Percentiles rank a stretch among this genome's conserved stretches.
These are phyloP conservation scores for Sakesphorus luctuosus DNA, from an alignment of 2,113 vertebrate genomes.

Conservation along the genomic window DNA sequence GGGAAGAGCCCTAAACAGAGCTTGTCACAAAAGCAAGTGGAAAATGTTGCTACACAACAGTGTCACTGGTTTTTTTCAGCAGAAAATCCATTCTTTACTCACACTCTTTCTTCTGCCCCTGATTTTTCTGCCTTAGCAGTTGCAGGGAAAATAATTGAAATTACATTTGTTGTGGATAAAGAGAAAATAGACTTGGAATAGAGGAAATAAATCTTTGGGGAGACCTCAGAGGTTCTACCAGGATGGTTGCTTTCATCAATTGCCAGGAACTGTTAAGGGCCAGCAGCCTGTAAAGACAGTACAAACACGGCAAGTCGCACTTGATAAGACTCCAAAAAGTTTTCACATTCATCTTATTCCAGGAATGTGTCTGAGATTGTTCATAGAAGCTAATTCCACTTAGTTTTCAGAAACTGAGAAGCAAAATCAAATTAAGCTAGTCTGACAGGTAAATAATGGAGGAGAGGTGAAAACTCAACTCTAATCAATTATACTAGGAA, in stretches of 20 bases:
- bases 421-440: background rate
- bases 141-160: background rate
- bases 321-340: background rate
- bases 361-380: background rate
- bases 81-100: background rate
- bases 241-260: background rate
- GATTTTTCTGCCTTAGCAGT: background rate
- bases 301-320: background rate
- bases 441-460: background rate
- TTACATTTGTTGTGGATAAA: background rate
- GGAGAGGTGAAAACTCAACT: background rate
- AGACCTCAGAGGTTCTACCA: background rate
- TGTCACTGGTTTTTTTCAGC: fast-evolving
- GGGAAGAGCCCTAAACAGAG: background rate
- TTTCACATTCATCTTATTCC: slow-evolving; percentile 4
- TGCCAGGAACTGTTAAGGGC: background rate
- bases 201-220: background rate
- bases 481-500: background rate
- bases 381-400: background rate
- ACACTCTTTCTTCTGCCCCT: background rate
- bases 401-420: background rate
- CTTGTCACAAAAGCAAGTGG: background rate
- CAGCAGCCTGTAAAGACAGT: background rate
- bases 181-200: background rate
- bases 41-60: background rate